These are phyloP conservation scores for Zoanthus sociatus DNA, from an alignment of 92 coral and sea anemone genomes.

Conservation along the genomic window DNA sequence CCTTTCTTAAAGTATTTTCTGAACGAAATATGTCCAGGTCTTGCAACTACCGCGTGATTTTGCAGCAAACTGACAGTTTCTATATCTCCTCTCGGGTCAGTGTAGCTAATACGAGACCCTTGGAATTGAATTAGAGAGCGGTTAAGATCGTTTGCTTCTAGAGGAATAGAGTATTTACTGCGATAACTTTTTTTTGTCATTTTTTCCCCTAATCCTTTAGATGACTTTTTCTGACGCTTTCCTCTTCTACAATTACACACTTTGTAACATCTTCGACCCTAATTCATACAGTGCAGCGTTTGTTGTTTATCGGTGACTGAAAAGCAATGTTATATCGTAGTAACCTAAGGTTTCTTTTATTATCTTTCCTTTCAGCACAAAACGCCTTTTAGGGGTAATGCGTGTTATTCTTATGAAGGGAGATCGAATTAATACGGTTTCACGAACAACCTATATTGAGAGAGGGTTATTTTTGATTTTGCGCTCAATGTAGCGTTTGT, in stretches of 20 bases:
- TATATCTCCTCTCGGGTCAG: constrained; percentile 32
- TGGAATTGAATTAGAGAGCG: constrained; percentile 25
- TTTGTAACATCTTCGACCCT: constrained; percentile 56
- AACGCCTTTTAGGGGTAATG: constrained; percentile 1
- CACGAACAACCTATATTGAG: constrained; percentile 56
- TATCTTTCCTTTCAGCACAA: constrained; percentile 8
- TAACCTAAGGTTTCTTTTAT: constrained; percentile 3
- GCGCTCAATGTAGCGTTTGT: constrained; percentile 43
- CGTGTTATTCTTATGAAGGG: constrained; percentile 51
- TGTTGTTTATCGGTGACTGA: neutral
- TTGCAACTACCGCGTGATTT: constrained; percentile 22
- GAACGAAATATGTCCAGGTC: constrained; percentile 48
- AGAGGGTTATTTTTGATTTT: constrained; percentile 58
- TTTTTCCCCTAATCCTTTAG: neutral
- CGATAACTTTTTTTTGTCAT: neutral
- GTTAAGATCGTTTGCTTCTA: neutral
- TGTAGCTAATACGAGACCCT: constrained; percentile 28
- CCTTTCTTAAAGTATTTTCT: neutral
- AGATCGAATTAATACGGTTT: constrained; percentile 51
- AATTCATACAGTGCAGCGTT: constrained; percentile 19
- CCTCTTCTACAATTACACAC: constrained; percentile 12
- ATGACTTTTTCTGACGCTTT: neutral
- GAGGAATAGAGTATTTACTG: neutral
- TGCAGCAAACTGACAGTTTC: constrained; percentile 59
- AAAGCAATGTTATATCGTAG: constrained; percentile 14